A percentile compares a stretch with the other conserved stretches of the same genome.
phyloP scores from a whole-genome alignment of 2,888 invertebrate genomes.

The Arge pagana region DNA sequence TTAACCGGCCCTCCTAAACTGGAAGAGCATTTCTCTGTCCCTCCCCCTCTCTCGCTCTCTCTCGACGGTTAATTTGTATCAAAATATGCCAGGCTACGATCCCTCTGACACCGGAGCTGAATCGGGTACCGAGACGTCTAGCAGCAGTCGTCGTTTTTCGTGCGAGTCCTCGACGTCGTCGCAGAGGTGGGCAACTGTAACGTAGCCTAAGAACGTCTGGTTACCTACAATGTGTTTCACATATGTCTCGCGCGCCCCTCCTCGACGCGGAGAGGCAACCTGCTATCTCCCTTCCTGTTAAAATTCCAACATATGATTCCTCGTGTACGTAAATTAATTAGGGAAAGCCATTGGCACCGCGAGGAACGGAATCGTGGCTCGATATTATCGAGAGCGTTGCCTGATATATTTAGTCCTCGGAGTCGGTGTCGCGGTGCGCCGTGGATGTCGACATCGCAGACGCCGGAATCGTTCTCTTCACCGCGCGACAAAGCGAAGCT shows the following conservation, averaged over 20 bases:
- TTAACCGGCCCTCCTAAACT: too few species aligned
- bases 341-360: background rate
- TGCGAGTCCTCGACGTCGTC: too few species aligned
- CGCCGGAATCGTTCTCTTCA: background rate
- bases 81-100: constrained; percentile 45
- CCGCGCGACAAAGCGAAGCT: background rate
- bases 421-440: background rate
- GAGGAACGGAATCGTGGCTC: background rate
- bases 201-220: too few species aligned
- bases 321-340: constrained; percentile 19
- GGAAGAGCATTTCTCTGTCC: too few species aligned
- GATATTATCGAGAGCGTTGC: background rate
- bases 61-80: constrained; percentile 45
- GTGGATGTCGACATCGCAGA: background rate
- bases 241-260: constrained; percentile 28
- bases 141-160: too few species aligned
- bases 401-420: background rate
- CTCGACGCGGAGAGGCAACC: constrained; percentile 4
- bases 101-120: constrained; percentile 26
- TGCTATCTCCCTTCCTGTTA: constrained; percentile 19
- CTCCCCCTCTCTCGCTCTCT: too few species aligned
- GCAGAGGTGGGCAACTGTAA: too few species aligned
- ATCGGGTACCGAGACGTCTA: constrained; percentile 12
- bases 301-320: constrained; percentile 19
- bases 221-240: constrained; percentile 32